Conservation (phyloP, 2,797 vertebrate species). For the Tenualosa ilisha region DNA sequence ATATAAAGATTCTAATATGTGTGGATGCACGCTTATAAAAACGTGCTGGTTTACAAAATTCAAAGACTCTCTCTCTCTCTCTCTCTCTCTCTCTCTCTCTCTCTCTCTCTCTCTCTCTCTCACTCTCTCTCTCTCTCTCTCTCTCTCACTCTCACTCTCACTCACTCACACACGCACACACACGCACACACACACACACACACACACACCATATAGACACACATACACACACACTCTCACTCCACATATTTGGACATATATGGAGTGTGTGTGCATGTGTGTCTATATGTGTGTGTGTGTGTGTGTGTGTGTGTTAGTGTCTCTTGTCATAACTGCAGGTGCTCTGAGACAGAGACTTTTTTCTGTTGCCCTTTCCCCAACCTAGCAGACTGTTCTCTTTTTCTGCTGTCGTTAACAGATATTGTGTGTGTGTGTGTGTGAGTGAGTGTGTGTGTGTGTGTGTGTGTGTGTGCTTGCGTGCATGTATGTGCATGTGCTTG, state of each 20-base stretch:
- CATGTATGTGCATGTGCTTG: background rate
- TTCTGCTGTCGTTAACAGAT: background rate
- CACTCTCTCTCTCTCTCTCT: too few relatives aligned
- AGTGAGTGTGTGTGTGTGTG: slow-evolving; percentile 1
- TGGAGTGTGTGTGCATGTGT: background rate
- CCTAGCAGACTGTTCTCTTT: background rate
- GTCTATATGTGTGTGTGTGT: background rate
- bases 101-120: too few relatives aligned
- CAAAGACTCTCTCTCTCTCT: too few relatives aligned
- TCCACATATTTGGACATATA: background rate
- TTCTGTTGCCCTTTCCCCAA: background rate
- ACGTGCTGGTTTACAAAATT: too few relatives aligned
- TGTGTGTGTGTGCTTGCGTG: background rate
- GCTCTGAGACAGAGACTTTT: background rate
- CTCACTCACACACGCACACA: too few relatives aligned
- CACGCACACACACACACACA: too few relatives aligned
- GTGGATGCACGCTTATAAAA: too few relatives aligned
- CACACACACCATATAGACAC: background rate
- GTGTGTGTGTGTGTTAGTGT: background rate
- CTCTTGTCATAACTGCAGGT: too few relatives aligned
- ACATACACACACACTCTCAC: background rate
- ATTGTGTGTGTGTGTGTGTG: slow-evolving; percentile 45
- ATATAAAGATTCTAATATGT: too few relatives aligned
- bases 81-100: too few relatives aligned
- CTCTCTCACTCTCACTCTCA: too few relatives aligned